A percentile compares a stretch with the other conserved stretches of the same genome.
Conservation (phyloP, 2,113 vertebrate species). For the Phoenicopterus ruber region DNA sequence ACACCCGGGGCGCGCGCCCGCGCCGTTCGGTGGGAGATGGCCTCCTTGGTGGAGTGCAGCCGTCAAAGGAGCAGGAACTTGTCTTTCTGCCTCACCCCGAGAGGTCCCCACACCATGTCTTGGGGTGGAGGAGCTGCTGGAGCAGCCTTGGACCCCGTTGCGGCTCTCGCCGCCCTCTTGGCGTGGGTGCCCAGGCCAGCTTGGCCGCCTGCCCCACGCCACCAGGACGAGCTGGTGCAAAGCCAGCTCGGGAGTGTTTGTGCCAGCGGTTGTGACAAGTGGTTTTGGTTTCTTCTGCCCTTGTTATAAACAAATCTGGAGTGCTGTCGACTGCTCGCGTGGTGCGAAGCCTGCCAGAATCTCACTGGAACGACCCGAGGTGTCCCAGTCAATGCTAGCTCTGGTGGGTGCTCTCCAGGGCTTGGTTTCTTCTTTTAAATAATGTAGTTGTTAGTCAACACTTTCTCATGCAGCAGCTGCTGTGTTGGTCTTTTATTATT, state of each 20-base stretch:
- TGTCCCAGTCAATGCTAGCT: not conserved
- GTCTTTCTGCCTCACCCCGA: not conserved
- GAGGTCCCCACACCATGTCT: not conserved
- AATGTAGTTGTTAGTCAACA: not conserved
- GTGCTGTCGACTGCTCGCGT: rapidly evolving
- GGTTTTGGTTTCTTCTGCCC: not conserved
- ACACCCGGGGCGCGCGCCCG: rapidly evolving
- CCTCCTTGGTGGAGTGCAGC: not conserved
- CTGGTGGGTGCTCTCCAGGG: not conserved
- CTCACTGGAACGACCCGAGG: not conserved
- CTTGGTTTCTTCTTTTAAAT: not conserved
- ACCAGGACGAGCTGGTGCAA: not conserved
- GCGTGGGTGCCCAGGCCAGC: no score
- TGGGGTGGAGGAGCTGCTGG: not conserved
- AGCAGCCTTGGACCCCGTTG: not conserved
- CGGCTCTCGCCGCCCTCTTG: not conserved
- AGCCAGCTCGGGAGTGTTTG: not conserved
- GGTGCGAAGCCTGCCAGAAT: not conserved
- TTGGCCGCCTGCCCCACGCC: not conserved
- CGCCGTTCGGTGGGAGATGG: not conserved
- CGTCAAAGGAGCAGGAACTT: not conserved
- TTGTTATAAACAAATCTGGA: not conserved
- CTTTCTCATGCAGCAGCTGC: not conserved
- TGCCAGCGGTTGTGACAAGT: rapidly evolving
- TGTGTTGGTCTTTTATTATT: not conserved